A percentile compares a stretch with the other conserved stretches of the same genome.
Conservation (phyloP, 2,113 vertebrate genomes). For the Brienomyrus brachyistius region DNA sequence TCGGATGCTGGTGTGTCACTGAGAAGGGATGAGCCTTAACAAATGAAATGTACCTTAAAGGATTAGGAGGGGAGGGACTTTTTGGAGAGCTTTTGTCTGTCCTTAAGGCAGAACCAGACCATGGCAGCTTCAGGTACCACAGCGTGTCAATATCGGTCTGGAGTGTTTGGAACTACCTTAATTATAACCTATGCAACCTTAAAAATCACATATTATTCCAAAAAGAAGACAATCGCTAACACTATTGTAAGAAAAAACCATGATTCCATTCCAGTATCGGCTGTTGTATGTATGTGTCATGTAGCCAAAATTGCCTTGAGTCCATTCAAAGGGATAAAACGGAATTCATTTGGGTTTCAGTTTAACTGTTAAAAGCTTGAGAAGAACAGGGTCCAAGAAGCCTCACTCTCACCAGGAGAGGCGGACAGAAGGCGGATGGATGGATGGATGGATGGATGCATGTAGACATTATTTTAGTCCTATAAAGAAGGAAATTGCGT, state of each 20-base stretch:
- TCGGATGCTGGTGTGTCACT: constrained; percentile 7
- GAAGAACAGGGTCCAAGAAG: neutral
- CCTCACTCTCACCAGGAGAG: neutral
- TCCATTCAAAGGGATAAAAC: neutral
- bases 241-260: neutral
- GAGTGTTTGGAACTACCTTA: neutral
- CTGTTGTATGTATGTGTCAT: neutral
- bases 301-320: neutral
- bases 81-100: neutral
- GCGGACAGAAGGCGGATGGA: neutral
- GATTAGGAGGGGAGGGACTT: neutral
- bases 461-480: neutral
- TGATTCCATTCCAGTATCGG: neutral
- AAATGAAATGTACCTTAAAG: constrained; percentile 19
- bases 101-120: neutral
- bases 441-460: neutral
- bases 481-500: neutral
- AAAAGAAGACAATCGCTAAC: neutral
- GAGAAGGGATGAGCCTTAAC: constrained; percentile 1
- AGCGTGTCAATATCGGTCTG: neutral
- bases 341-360: neutral
- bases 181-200: neutral
- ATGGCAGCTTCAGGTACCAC: neutral
- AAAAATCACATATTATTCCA: neutral
- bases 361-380: neutral